Conservation (phyloP, 30 jellyfish, hydroid and myxozoan species). For the Aurelia aurita complex sp. Pacific region DNA sequence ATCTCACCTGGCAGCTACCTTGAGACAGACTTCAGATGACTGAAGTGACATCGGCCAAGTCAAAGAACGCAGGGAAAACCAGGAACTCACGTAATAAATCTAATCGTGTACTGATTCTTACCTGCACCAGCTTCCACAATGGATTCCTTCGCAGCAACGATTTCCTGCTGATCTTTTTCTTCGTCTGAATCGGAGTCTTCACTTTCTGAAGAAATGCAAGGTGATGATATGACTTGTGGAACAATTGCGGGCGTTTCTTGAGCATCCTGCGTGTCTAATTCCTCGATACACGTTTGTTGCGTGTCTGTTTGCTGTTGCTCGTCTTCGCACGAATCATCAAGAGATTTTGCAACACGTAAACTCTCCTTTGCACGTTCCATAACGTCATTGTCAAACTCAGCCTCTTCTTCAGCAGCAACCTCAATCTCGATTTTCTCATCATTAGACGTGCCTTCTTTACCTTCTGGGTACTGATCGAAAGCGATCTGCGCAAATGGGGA, state of each 20-base stretch:
- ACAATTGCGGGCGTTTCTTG: constrained; percentile 5
- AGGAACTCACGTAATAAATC: too few relatives aligned
- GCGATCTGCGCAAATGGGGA: constrained; percentile 40
- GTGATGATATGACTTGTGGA: constrained; percentile 60
- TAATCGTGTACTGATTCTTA: neutral
- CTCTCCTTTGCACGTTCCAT: constrained; percentile 59
- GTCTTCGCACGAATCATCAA: constrained; percentile 47
- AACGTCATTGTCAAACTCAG: constrained; percentile 21
- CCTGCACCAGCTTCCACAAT: neutral
- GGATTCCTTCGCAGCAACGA: neutral
- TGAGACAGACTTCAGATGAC: too few relatives aligned
- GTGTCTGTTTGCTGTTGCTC: neutral
- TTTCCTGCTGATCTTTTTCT: neutral
- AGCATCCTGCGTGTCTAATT: neutral
- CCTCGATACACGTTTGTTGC: neutral
- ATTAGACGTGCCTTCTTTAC: neutral
- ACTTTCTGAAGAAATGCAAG: constrained; percentile 37
- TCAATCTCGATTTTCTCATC: neutral
- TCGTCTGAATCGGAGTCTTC: constrained; percentile 30
- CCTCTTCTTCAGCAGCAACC: constrained; percentile 11
- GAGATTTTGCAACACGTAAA: constrained; percentile 40
- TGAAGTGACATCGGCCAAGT: too few relatives aligned
- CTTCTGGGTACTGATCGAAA: constrained; percentile 18
- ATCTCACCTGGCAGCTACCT: too few relatives aligned
- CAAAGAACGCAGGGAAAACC: too few relatives aligned